Evolutionary conservation across 2,888 invertebrate species (phyloP).

Genomic region (Lasioglossum villosulum): DNA sequence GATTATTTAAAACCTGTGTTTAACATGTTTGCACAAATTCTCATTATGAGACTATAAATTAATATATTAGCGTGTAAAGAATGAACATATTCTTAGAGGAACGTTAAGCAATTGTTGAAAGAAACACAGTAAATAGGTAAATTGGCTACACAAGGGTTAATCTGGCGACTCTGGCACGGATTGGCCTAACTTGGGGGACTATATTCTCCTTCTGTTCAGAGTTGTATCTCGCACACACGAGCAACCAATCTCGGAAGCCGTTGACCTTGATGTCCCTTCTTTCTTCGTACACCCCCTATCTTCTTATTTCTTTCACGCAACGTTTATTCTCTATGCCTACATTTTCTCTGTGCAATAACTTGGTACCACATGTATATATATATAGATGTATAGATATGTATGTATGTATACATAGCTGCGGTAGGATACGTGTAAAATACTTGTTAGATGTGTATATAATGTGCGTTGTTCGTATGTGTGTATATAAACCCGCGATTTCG

Average conservation of each 20-base stretch:
- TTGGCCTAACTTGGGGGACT: not conserved
- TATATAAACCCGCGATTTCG: not conserved
- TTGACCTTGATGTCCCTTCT: constrained; percentile 1
- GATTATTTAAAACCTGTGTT: too few species aligned
- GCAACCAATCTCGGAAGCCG: not conserved
- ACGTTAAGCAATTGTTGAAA: too few species aligned
- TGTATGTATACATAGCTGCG: not conserved
- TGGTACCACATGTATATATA: constrained; percentile 3
- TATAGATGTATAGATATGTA: constrained; percentile 29
- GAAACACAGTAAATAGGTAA: too few species aligned
- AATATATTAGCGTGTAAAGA: too few species aligned
- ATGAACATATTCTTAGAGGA: too few species aligned
- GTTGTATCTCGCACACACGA: not conserved
- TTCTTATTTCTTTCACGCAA: constrained; percentile 5
- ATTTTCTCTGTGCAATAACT: constrained; percentile 28
- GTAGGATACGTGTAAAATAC: constrained; percentile 7
- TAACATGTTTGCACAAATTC: too few species aligned
- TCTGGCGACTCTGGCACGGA: not conserved
- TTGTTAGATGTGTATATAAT: not conserved
- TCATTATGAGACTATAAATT: too few species aligned
- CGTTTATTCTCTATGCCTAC: constrained; percentile 33
- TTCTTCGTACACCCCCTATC: not conserved
- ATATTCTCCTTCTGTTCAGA: too few species aligned
- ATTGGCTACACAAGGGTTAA: too few species aligned
- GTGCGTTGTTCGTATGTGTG: constrained; percentile 3